Evolutionary conservation across 2,113 vertebrate species (phyloP).

Genomic region (Mystacornis crossleyi): DNA sequence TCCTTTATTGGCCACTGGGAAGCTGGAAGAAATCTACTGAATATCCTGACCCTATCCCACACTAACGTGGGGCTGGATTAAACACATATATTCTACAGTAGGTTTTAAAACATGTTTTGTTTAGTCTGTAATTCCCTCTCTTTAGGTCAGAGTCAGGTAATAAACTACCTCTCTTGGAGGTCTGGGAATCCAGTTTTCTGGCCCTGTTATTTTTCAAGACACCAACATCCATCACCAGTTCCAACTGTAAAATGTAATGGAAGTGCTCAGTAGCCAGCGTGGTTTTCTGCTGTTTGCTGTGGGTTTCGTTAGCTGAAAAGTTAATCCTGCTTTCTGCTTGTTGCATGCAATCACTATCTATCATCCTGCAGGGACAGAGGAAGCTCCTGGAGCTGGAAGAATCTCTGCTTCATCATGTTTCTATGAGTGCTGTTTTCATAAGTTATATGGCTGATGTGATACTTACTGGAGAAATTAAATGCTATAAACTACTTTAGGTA

Average conservation of each 20-base stretch:
- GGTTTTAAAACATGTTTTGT: not conserved
- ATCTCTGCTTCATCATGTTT: not conserved
- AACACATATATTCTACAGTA: not conserved
- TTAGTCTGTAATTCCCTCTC: not conserved
- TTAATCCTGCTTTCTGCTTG: slow-evolving; percentile 32
- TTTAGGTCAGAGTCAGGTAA: not conserved
- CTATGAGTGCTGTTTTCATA: not conserved
- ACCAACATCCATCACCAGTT: not conserved
- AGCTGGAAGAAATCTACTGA: not conserved
- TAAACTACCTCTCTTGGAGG: not conserved
- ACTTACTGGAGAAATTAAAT: slow-evolving; percentile 13
- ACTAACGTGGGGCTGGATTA: not conserved
- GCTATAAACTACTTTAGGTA: not conserved
- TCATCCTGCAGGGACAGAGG: not conserved
- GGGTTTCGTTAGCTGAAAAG: not conserved
- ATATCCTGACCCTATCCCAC: not conserved
- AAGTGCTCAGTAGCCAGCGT: not conserved
- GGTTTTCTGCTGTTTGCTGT: not conserved
- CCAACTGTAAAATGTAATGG: not conserved
- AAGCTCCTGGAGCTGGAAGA: not conserved
- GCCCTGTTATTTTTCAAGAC: not conserved
- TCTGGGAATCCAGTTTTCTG: not conserved
- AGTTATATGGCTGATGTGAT: not conserved
- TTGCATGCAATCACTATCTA: not conserved
- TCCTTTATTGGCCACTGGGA: not conserved